Evolutionary conservation across 92 coral and sea anemone species (phyloP), one percentile per base, ranked within the genome.

Genomic region (Diadumene lineata): DNA sequence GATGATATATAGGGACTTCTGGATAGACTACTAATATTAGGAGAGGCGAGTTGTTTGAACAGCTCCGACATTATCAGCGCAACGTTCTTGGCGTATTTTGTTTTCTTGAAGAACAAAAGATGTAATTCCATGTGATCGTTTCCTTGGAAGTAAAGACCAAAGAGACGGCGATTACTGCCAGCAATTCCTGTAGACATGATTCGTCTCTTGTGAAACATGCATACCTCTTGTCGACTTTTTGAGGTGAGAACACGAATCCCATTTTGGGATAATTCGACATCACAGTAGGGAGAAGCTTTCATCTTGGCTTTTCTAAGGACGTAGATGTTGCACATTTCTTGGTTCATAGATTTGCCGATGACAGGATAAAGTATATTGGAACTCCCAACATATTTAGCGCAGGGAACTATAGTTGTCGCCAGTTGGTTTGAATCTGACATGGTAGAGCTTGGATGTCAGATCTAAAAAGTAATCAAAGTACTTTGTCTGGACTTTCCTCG

Each of bases 141-240:
- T 17, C 48, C 50, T 6, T 64, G 28, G 21, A 64, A 64, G 32
- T 64, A 64, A 16, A 64, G 32, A 1, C 69, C 69, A 26, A 64
- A 64, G 10, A 64, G 69, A 9, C 31, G 28, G 43, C 43, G 69
- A 64, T 64, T 64, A 10, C 17, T n/a, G 31, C 33, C 32, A 29
- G 69, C 33, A 0, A 64, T 44, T 10, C 69, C 69, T 9, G 69
- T 9, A 26, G 19, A 25, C 11, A 22, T 43, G 38, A 64, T 64
- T 9, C 38, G 31, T n/a, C 43, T 13, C 19, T 21, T 64, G 21
- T 26, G 69, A 22, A 64, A 64, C 13, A 64, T 64, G 11, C 32
- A 28, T 31, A 19, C 22, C 21, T 64, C 69, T 64, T 43, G 19
- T 32, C 15, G n/a, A n/a, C n/a, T n/a, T n/a, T n/a, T n/a, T n/a